Evolutionary conservation across 2,888 invertebrate species (phyloP).

Genomic region (Caenorhabditis uteleia): DNA sequence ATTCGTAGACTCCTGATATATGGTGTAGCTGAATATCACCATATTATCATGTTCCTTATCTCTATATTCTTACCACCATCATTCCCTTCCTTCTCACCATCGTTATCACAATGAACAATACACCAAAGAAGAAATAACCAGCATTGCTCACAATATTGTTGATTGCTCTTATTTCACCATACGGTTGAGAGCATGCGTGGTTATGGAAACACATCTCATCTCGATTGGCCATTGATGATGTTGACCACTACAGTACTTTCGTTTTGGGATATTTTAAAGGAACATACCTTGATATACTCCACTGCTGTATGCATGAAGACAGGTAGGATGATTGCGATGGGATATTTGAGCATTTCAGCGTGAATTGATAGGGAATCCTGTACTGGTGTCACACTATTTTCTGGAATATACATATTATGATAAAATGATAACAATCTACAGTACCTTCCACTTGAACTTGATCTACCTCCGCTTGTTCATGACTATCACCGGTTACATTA

Average conservation of each 20-base stretch:
- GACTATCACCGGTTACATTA: too few relatives aligned
- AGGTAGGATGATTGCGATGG: conserved; percentile 19
- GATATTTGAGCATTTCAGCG: conserved; percentile 18
- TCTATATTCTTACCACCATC: neutral
- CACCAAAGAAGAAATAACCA: conserved; percentile 25
- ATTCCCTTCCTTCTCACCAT: conserved; percentile 9
- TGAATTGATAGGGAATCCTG: conserved; percentile 18
- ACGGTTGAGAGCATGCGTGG: conserved; percentile 20
- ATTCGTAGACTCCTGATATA: conserved; percentile 9
- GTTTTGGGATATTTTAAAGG: neutral
- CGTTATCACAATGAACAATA: conserved; percentile 7
- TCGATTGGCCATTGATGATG: conserved; percentile 24
- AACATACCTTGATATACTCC: conserved; percentile 16
- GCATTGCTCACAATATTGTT: conserved; percentile 33
- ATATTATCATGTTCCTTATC: too few relatives aligned
- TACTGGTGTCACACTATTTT: too few relatives aligned
- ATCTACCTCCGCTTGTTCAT: too few relatives aligned
- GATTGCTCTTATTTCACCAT: conserved; percentile 23
- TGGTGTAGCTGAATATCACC: neutral
- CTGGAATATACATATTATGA: too few relatives aligned
- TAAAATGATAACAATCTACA: too few relatives aligned
- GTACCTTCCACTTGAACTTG: too few relatives aligned
- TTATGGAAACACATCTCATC: conserved; percentile 39
- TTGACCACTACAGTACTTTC: conserved; percentile 4
- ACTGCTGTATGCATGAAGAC: conserved; percentile 25